A percentile compares a stretch with the other conserved stretches of the same genome.
These are phyloP conservation scores for Austrofundulus limnaeus DNA, from an alignment of 2,113 vertebrate genomes.

Conservation along the genomic window DNA sequence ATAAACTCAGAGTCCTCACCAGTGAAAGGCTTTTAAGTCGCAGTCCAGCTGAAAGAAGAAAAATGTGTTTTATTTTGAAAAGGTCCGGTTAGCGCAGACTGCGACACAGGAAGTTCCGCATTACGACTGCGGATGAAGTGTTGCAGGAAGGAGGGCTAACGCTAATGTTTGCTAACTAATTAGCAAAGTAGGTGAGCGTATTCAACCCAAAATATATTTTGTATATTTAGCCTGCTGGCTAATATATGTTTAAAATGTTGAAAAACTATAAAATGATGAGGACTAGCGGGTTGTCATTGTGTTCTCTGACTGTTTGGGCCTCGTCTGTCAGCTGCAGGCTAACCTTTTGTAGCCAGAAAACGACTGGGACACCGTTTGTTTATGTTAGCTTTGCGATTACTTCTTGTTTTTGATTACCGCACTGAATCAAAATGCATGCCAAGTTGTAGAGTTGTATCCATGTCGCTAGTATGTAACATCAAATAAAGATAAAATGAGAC, in stretches of 20 bases:
- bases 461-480: not conserved
- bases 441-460: too few species aligned
- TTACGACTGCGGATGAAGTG: conserved; percentile 67
- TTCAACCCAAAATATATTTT: conserved; percentile 22
- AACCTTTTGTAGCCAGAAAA: conserved; percentile 42
- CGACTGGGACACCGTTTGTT: conserved; percentile 57
- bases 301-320: conserved; percentile 37
- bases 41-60: not conserved
- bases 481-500: fast-evolving
- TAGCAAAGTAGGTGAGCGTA: conserved; percentile 60
- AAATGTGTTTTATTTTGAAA: conserved; percentile 66
- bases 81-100: conserved; percentile 6
- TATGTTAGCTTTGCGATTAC: conserved; percentile 52
- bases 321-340: conserved; percentile 44
- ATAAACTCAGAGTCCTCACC: too few species aligned
- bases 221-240: not conserved
- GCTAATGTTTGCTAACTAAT: conserved; percentile 78
- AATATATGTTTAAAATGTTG: not conserved
- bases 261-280: not conserved
- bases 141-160: conserved; percentile 76
- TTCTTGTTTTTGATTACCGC: not conserved
- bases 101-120: conserved; percentile 71
- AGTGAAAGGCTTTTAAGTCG: not conserved
- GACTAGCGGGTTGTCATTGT: conserved; percentile 42
- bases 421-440: not conserved